These are phyloP conservation scores for Galerucella pusilla DNA, from an alignment of 2,888 invertebrate species.

Conservation along the genomic window DNA sequence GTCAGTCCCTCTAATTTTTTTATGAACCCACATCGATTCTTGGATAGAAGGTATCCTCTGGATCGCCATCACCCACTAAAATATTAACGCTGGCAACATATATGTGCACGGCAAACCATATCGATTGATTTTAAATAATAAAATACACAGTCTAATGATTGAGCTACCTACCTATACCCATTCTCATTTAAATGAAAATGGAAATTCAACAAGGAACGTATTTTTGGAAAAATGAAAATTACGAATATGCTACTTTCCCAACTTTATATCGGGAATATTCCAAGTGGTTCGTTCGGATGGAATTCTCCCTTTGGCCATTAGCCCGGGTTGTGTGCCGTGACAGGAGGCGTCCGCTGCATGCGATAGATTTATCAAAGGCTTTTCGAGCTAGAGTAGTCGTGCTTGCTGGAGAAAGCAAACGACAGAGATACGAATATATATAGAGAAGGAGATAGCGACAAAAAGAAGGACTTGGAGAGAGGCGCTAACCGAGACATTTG, in stretches of 20 bases:
- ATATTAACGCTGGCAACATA: background rate
- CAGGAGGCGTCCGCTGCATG: slow-evolving; percentile 44
- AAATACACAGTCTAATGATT: background rate
- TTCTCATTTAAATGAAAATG: background rate
- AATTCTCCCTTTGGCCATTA: slow-evolving; percentile 39
- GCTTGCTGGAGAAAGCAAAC: slow-evolving; percentile 38
- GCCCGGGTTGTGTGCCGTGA: slow-evolving; percentile 35
- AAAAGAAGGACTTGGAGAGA: slow-evolving; percentile 46
- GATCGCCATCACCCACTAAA: background rate
- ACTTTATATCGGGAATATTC: slow-evolving; percentile 1
- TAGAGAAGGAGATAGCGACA: background rate
- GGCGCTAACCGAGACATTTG: slow-evolving; percentile 64
- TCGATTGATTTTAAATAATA: background rate
- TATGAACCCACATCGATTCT: background rate
- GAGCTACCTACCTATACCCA: too few relatives aligned
- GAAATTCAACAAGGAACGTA: background rate
- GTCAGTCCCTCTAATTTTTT: background rate
- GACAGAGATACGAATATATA: background rate
- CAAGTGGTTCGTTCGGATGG: slow-evolving; percentile 22
- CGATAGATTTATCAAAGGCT: slow-evolving; percentile 60
- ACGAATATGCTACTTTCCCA: background rate
- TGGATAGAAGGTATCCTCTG: background rate
- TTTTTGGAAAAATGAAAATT: background rate
- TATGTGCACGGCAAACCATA: background rate
- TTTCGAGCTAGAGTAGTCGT: slow-evolving; percentile 48